phyloP scores from a whole-genome alignment of 2,797 vertebrate genomes.

The Alosa sapidissima region DNA sequence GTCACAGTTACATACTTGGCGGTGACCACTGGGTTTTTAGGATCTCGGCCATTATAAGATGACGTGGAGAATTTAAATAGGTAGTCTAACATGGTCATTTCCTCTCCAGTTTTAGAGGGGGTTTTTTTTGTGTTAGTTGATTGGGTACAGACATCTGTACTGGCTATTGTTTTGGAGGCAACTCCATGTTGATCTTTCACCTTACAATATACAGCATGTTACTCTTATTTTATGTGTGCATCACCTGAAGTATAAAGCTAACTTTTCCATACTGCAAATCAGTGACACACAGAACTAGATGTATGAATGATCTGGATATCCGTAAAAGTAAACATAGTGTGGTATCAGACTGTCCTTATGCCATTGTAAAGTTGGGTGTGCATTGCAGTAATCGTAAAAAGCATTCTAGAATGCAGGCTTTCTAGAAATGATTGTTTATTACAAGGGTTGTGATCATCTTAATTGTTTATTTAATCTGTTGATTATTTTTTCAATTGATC shows the following conservation, averaged over 20 bases:
- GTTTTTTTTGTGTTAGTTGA: background rate
- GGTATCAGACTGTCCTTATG: background rate
- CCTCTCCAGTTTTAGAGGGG: too few relatives aligned
- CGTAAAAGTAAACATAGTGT: background rate
- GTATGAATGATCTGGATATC: background rate
- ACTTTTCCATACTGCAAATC: background rate
- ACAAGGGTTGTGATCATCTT: too few relatives aligned
- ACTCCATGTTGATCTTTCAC: background rate
- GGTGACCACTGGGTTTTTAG: background rate
- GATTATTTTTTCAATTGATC: too few relatives aligned
- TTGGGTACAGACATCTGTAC: background rate
- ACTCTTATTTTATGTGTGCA: too few relatives aligned
- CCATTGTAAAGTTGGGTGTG: background rate
- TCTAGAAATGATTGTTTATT: background rate
- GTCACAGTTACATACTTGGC: background rate
- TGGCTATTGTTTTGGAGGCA: background rate
- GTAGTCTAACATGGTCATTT: too few relatives aligned
- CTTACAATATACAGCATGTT: background rate
- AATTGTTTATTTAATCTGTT: too few relatives aligned
- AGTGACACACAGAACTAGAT: background rate
- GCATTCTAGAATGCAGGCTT: background rate
- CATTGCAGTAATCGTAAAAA: background rate
- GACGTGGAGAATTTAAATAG: background rate
- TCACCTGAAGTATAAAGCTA: too few relatives aligned
- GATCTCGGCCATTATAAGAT: background rate